Conservation (phyloP, 2,113 vertebrate species). For the Solenodon paradoxus region DNA sequence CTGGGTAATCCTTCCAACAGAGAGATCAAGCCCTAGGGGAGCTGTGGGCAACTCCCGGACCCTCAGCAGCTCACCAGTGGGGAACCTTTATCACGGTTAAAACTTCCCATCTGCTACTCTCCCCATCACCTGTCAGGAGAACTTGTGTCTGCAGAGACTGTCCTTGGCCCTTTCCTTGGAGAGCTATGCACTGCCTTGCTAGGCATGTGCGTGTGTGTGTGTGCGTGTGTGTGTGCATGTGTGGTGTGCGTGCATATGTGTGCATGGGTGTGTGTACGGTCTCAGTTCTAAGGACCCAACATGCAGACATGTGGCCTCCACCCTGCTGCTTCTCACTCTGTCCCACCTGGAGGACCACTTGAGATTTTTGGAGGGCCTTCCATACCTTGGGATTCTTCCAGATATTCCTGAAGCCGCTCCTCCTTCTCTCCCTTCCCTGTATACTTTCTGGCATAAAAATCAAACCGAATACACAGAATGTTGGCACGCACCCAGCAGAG, state of each 20-base stretch:
- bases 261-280: too few relatives aligned
- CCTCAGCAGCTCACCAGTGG: not conserved
- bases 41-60: not conserved
- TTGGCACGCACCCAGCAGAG: not conserved
- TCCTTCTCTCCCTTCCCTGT: not conserved
- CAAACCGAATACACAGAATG: not conserved
- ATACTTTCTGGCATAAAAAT: not conserved
- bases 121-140: not conserved
- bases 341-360: not conserved
- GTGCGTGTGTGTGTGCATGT: not conserved
- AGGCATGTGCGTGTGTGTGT: too few relatives aligned
- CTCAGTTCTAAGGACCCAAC: not conserved
- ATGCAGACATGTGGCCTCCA: not conserved
- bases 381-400: not conserved
- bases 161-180: not conserved
- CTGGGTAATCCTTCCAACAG: not conserved
- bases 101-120: not conserved
- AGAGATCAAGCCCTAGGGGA: not conserved
- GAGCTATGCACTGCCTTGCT: not conserved
- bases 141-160: not conserved
- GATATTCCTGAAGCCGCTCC: not conserved
- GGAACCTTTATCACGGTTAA: too few relatives aligned
- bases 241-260: fast-evolving
- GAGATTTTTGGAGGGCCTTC: fast-evolving
- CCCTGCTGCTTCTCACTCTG: not conserved